These are phyloP conservation scores for Tadarida brasiliensis DNA, from an alignment of 2,797 vertebrate genomes.

Conservation along the genomic window DNA sequence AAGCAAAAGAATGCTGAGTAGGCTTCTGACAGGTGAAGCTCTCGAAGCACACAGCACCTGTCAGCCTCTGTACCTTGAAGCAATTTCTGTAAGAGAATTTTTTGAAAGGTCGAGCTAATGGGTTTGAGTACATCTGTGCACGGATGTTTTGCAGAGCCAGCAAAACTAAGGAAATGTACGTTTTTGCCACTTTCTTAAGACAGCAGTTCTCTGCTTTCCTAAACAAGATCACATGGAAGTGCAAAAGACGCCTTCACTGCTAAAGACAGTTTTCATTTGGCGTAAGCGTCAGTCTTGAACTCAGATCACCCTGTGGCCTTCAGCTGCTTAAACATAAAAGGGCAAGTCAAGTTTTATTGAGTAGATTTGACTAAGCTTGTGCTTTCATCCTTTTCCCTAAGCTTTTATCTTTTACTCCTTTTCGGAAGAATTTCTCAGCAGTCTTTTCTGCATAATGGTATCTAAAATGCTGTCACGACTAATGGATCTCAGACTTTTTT, in stretches of 20 bases:
- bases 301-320: slow-evolving; percentile 33
- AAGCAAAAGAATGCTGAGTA: slow-evolving; percentile 76
- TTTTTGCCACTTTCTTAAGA: slow-evolving; percentile 72
- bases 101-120: slow-evolving; percentile 76
- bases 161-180: slow-evolving; percentile 74
- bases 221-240: slow-evolving; percentile 20
- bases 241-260: neutral
- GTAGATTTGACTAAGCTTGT: slow-evolving; percentile 56
- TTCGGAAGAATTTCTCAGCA: slow-evolving; percentile 65
- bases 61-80: slow-evolving; percentile 71
- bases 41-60: slow-evolving; percentile 75
- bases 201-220: neutral
- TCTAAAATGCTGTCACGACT: slow-evolving; percentile 73
- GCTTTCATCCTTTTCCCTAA: slow-evolving; percentile 65
- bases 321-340: slow-evolving; percentile 60
- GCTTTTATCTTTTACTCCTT: slow-evolving; percentile 67
- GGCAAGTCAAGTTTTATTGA: slow-evolving; percentile 57
- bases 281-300: slow-evolving; percentile 21
- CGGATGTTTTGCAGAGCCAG: slow-evolving; percentile 75
- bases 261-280: slow-evolving; percentile 24
- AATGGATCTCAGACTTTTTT: slow-evolving; percentile 67
- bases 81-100: slow-evolving; percentile 72
- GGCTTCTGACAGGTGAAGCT: slow-evolving; percentile 67
- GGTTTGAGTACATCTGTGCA: slow-evolving; percentile 73
- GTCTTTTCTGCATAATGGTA: slow-evolving; percentile 72